Evolutionary conservation across 2,888 invertebrate species (phyloP).

Genomic region (Latheticus oryzae): DNA sequence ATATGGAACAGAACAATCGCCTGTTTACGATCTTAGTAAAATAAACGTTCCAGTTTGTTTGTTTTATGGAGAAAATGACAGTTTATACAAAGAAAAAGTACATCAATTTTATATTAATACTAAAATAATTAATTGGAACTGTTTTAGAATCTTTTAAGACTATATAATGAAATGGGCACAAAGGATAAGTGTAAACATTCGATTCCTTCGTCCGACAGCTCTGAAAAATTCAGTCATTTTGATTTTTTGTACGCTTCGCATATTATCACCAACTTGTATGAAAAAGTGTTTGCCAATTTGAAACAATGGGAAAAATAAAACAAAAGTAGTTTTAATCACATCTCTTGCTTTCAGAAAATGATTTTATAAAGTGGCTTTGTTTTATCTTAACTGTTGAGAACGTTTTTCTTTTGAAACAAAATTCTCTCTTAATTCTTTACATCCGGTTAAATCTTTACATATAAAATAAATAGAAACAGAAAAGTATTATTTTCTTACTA

Average conservation of each 20-base stretch:
- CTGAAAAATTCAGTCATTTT: neutral
- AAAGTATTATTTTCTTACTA: constrained; percentile 8
- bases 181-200: too few relatives aligned
- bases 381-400: too few relatives aligned
- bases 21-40: constrained; percentile 12
- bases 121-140: too few relatives aligned
- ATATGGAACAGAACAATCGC: constrained; percentile 10
- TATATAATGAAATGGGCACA: constrained; percentile 4
- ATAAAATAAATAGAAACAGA: too few relatives aligned
- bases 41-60: constrained; percentile 17
- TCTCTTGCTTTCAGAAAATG: too few relatives aligned
- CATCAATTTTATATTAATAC: too few relatives aligned
- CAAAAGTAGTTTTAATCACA: too few relatives aligned
- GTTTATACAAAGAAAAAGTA: constrained; percentile 22
- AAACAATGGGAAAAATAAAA: too few relatives aligned
- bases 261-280: neutral
- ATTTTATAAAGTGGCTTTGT: too few relatives aligned
- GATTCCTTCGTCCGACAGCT: too few relatives aligned
- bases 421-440: constrained; percentile 30
- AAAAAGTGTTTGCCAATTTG: too few relatives aligned
- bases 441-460: constrained; percentile 21
- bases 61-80: constrained; percentile 27
- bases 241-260: constrained; percentile 9
- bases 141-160: constrained; percentile 22
- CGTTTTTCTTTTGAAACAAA: too few relatives aligned